Evolutionary conservation across 2,113 vertebrate species (phyloP).

Genomic region (Amblyornis subalaris): DNA sequence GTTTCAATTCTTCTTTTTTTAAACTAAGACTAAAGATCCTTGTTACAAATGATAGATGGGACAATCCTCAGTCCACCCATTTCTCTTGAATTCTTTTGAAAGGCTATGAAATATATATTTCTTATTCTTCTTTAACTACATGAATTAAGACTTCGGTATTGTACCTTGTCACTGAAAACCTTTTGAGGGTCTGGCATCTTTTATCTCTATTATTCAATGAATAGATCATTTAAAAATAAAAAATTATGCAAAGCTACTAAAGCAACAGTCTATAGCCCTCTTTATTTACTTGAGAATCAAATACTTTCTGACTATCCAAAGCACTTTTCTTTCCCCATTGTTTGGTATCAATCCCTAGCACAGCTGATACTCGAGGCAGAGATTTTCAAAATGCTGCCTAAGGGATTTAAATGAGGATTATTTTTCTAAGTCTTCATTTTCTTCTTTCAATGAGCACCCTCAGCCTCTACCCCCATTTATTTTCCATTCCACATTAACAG

Average conservation of each 20-base stretch:
- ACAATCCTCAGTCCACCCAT: background rate
- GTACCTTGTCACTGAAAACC: background rate
- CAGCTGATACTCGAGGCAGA: background rate
- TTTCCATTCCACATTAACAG: background rate
- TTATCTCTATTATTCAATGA: background rate
- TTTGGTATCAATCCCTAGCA: background rate
- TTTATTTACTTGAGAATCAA: background rate
- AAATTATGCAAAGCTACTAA: background rate
- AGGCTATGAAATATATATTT: background rate
- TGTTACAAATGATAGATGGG: background rate
- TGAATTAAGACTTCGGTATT: background rate
- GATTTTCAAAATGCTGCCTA: slow-evolving; percentile 26
- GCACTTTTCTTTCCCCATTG: background rate
- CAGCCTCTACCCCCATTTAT: background rate
- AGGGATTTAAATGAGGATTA: slow-evolving; percentile 40
- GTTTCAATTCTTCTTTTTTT: background rate
- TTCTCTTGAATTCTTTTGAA: background rate
- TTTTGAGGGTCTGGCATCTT: background rate
- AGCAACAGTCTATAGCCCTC: background rate
- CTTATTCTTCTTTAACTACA: background rate
- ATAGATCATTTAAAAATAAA: background rate
- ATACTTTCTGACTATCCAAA: background rate
- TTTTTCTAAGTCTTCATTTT: slow-evolving; percentile 36
- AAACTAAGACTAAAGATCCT: background rate
- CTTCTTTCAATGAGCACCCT: background rate